Evolutionary conservation across 2,797 vertebrate genomes (phyloP).

Genomic region (Alca torda): DNA sequence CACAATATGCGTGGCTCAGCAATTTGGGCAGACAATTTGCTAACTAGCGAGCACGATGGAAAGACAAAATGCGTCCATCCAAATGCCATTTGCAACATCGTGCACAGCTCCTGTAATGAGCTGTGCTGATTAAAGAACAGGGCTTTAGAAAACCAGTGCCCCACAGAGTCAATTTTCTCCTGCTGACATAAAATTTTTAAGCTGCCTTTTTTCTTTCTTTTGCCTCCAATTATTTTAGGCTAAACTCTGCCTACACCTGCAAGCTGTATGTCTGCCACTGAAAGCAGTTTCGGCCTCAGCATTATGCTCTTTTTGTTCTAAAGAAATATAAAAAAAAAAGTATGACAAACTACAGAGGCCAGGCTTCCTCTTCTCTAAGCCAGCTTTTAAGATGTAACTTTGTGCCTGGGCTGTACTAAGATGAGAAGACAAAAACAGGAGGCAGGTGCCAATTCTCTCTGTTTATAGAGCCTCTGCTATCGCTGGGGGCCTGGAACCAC

Average conservation of each 20-base stretch:
- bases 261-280: not conserved
- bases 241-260: conserved; percentile 35
- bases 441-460: not conserved
- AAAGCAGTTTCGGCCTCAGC: not conserved
- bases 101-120: not conserved
- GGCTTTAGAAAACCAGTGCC: conserved; percentile 18
- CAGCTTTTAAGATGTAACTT: not conserved
- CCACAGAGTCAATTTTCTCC: conserved; percentile 41
- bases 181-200: conserved; percentile 42
- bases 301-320: not conserved
- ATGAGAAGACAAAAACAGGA: not conserved
- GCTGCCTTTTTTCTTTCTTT: not conserved
- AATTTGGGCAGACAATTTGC: conserved; percentile 1
- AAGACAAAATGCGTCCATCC: not conserved
- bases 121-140: conserved; percentile 38
- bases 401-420: not conserved
- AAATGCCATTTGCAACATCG: not conserved
- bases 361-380: not conserved
- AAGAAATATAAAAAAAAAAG: not conserved
- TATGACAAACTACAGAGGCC: not conserved
- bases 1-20: not conserved
- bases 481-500: not conserved
- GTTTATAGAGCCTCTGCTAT: not conserved
- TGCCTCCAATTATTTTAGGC: conserved; percentile 27
- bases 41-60: not conserved